Evolutionary conservation across 2,888 invertebrate genomes (phyloP).

Genomic region (Pollenia griseotomentosa): DNA sequence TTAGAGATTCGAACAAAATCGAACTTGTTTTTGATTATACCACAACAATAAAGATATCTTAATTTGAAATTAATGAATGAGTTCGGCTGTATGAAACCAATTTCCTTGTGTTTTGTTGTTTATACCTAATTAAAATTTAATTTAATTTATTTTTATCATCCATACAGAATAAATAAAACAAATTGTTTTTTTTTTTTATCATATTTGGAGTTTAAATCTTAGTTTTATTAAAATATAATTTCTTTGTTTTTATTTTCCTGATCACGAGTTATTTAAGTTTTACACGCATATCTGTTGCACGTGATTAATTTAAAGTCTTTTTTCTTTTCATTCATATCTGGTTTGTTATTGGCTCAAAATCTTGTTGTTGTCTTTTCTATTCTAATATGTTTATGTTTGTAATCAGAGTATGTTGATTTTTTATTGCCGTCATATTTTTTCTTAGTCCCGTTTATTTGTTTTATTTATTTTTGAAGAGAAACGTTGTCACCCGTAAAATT

Average conservation of each 20-base stretch:
- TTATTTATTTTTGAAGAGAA: neutral
- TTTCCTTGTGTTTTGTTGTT: neutral
- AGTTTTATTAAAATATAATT: conserved; percentile 4
- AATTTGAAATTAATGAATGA: no score
- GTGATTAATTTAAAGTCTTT: conserved; percentile 52
- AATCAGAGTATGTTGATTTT: no score
- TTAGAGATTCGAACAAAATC: no score
- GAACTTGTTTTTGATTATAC: no score
- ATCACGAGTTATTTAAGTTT: conserved; percentile 22
- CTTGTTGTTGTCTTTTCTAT: conserved; percentile 10
- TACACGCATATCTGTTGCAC: conserved; percentile 53
- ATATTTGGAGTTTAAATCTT: conserved; percentile 12
- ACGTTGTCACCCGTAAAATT: no score
- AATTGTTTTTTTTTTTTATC: conserved; percentile 21
- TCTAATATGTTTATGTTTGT: neutral
- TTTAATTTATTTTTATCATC: conserved; percentile 35
- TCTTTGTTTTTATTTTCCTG: conserved; percentile 14
- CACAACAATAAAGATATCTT: no score
- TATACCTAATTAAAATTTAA: conserved; percentile 3
- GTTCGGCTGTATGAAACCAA: no score
- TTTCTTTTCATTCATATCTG: conserved; percentile 27
- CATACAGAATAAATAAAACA: neutral
- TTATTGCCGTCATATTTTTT: neutral
- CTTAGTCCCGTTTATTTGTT: conserved; percentile 10
- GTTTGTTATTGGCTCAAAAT: conserved; percentile 41